These are phyloP conservation scores for Corydoras sp. DNA, from an alignment of 2,113 vertebrate genomes.

Conservation along the genomic window DNA sequence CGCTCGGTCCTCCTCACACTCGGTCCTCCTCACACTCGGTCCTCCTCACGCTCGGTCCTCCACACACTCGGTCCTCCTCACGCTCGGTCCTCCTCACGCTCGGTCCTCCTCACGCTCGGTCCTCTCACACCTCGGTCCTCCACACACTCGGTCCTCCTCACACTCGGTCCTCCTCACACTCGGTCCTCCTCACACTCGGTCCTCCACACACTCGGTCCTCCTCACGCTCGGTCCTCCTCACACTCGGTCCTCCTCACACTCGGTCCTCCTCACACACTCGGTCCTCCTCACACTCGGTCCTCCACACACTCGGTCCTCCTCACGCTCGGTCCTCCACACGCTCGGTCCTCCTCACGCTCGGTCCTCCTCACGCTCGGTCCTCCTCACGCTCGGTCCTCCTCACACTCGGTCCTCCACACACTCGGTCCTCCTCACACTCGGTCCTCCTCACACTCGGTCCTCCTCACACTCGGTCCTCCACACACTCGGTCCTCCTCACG, in stretches of 20 bases:
- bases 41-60: background rate
- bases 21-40: constrained; percentile 16
- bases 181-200: background rate
- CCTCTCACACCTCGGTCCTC: no score
- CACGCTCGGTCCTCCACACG: background rate
- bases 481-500: no score
- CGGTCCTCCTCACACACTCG: no score
- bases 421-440: background rate
- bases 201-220: no score
- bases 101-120: background rate
- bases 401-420: background rate
- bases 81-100: constrained; percentile 10
- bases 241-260: background rate
- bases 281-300: background rate
- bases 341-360: no score
- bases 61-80: no score
- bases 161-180: constrained; percentile 11
- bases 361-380: background rate
- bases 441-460: constrained; percentile 18
- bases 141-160: no score
- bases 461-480: background rate
- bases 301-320: constrained; percentile 9
- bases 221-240: constrained; percentile 8
- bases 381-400: constrained; percentile 9
- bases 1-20: background rate